These are phyloP conservation scores for Anagyrus pseudococci DNA, from an alignment of 2,888 invertebrate genomes.

Conservation along the genomic window DNA sequence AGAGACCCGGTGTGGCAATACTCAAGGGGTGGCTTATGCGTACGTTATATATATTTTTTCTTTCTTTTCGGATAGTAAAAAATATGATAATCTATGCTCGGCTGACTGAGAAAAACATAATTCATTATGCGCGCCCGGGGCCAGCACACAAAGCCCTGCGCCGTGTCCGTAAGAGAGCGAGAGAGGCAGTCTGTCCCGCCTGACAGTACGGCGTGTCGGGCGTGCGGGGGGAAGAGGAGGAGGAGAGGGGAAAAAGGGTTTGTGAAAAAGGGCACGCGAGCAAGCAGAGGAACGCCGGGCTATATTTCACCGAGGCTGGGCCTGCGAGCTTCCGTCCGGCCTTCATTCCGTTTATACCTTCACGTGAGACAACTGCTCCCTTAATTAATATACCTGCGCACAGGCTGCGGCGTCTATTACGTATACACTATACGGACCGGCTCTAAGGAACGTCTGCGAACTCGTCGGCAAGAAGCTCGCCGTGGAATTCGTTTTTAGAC, in stretches of 20 bases:
- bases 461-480: not conserved
- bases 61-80: slow-evolving; percentile 58
- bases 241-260: slow-evolving; percentile 47
- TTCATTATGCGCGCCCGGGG: slow-evolving; percentile 54
- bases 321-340: slow-evolving; percentile 16
- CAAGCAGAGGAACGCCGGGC: slow-evolving; percentile 39
- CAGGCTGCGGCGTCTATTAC: too few species aligned
- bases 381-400: slow-evolving; percentile 38
- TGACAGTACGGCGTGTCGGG: not conserved
- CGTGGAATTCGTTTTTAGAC: not conserved
- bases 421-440: not conserved
- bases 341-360: slow-evolving; percentile 17
- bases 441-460: not conserved
- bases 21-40: slow-evolving; percentile 17
- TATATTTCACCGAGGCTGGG: slow-evolving; percentile 39
- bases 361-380: slow-evolving; percentile 36
- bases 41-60: too few species aligned
- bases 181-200: slow-evolving; percentile 20
- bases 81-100: slow-evolving; percentile 62
- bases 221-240: slow-evolving; percentile 36
- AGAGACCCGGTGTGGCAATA: not conserved
- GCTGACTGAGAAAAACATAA: slow-evolving; percentile 61
- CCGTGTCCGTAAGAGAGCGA: too few species aligned
- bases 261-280: slow-evolving; percentile 45
- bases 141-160: slow-evolving; percentile 49